A percentile compares a stretch with the other conserved stretches of the same genome.
These are phyloP conservation scores for Bagarius yarrelli DNA, from an alignment of 2,113 vertebrate genomes.

Conservation along the genomic window DNA sequence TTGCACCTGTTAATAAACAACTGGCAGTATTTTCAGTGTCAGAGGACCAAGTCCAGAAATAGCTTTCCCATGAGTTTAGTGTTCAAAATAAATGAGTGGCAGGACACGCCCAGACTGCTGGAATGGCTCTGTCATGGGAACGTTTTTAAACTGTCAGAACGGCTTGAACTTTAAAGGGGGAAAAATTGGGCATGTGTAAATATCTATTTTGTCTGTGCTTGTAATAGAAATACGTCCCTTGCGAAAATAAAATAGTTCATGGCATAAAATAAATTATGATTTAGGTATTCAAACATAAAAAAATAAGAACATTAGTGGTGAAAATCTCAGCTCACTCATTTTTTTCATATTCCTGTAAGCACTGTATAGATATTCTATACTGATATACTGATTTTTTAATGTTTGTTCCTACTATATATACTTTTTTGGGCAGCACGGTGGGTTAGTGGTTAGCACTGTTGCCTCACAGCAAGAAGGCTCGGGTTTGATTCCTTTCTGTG, in stretches of 20 bases:
- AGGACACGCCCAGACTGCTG: constrained; percentile 63
- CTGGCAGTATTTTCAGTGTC: constrained; percentile 62
- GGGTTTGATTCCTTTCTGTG: no score
- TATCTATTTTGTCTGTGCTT: constrained; percentile 41
- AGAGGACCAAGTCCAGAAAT: constrained; percentile 70
- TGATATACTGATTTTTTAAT: no score
- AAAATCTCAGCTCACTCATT: neutral
- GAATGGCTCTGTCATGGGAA: constrained; percentile 75
- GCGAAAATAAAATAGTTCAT: constrained; percentile 28
- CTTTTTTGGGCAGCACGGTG: no score
- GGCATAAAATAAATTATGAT: neutral
- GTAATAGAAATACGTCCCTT: constrained; percentile 14
- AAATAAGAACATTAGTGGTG: neutral
- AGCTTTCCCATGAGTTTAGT: constrained; percentile 79
- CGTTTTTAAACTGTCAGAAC: constrained; percentile 64
- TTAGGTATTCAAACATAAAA: constrained; percentile 11
- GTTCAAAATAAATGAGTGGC: constrained; percentile 72
- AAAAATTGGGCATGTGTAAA: constrained; percentile 36
- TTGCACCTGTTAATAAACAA: constrained; percentile 72
- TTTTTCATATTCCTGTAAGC: neutral
- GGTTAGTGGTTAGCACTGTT: no score
- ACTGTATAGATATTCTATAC: neutral
- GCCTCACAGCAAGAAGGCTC: no score
- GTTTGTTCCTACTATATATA: no score
- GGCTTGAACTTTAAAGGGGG: constrained; percentile 54